Percentiles rank a stretch among this genome's conserved stretches.
phyloP scores from a whole-genome alignment of 2,888 invertebrate species.

The Isoperla grammatica region DNA sequence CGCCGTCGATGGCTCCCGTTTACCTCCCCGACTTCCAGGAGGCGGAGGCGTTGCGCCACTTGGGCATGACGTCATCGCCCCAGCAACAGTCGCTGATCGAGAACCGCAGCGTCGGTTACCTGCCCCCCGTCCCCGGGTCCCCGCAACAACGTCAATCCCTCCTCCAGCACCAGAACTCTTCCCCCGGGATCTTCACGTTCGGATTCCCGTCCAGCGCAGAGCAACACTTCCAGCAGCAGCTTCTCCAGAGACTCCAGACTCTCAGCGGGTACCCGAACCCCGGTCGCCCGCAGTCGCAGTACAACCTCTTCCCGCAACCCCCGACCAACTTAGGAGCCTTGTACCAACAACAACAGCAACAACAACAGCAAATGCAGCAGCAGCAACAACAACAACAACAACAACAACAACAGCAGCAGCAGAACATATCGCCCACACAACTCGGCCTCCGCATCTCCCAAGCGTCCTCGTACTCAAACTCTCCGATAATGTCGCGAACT shows the following conservation, averaged over 20 bases:
- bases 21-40: conserved; percentile 39
- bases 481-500: conserved; percentile 39
- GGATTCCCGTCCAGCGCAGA: conserved; percentile 37
- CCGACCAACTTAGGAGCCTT: conserved; percentile 36
- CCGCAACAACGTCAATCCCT: conserved; percentile 30
- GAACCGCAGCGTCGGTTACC: conserved; percentile 24
- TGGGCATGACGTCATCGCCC: conserved; percentile 25
- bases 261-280: conserved; percentile 43
- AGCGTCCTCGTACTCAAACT: conserved; percentile 40
- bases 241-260: conserved; percentile 49
- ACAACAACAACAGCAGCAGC: conserved; percentile 42
- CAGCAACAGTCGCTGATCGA: conserved; percentile 29
- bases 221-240: conserved; percentile 47
- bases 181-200: conserved; percentile 31
- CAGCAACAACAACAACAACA: conserved; percentile 43
- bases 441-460: conserved; percentile 37
- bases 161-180: conserved; percentile 28
- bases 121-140: conserved; percentile 22
- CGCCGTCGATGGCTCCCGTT: conserved; percentile 36
- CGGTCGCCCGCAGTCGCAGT: conserved; percentile 20
- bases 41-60: conserved; percentile 35
- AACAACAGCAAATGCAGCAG: conserved; percentile 44
- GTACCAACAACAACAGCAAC: conserved; percentile 20
- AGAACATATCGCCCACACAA: conserved; percentile 27
- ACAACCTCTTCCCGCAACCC: conserved; percentile 35